phyloP scores from a whole-genome alignment of 2,797 vertebrate species.

The Catamblyrhynchus diadema region DNA sequence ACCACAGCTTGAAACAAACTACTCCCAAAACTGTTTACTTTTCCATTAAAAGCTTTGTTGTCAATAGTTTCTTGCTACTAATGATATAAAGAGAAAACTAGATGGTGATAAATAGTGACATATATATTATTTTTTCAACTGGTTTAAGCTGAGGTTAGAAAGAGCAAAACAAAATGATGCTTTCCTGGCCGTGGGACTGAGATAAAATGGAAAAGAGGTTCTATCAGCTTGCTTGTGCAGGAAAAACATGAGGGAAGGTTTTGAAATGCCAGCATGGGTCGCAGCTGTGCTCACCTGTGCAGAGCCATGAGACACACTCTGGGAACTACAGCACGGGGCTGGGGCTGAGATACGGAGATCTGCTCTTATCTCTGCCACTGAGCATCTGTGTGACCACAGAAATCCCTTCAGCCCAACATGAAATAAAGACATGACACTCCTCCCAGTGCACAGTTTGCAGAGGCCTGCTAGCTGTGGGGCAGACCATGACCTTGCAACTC shows the following conservation, averaged over 20 bases:
- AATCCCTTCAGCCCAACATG: background rate
- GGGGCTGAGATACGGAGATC: background rate
- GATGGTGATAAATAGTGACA: background rate
- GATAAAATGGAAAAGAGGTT: background rate
- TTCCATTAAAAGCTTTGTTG: background rate
- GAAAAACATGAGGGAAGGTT: background rate
- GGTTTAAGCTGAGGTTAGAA: background rate
- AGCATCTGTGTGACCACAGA: background rate
- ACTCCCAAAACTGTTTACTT: background rate
- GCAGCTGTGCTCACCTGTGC: background rate
- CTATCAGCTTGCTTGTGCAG: background rate
- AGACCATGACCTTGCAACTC: accelerated
- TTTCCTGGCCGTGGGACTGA: background rate
- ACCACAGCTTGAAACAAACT: background rate
- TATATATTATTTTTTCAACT: background rate
- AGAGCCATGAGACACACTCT: background rate
- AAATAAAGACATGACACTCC: background rate
- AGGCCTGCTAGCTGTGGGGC: background rate
- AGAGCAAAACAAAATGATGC: background rate
- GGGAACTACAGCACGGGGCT: background rate
- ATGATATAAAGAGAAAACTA: background rate
- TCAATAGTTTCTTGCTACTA: background rate
- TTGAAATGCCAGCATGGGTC: background rate
- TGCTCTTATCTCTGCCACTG: background rate
- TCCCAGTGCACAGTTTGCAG: background rate